Percentiles rank a stretch among this genome's conserved stretches.
phyloP scores from a whole-genome alignment of 1,140 invertebrate genomes.

The Adoxophyes honmai region DNA sequence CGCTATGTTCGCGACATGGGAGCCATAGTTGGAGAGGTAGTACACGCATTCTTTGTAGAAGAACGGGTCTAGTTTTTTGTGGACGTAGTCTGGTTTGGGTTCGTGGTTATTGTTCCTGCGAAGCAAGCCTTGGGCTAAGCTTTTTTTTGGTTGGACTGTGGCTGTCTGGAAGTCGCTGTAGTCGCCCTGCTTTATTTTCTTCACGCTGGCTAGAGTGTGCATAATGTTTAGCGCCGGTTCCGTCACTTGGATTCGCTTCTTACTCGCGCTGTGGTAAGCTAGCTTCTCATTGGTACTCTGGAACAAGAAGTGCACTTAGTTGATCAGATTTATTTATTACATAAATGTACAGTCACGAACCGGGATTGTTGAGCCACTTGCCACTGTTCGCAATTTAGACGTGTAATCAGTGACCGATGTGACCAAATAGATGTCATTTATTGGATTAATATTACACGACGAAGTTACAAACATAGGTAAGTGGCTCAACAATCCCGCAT shows the following conservation, averaged over 20 bases:
- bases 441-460: too few relatives aligned
- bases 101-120: conserved; percentile 56
- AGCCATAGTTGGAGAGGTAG: conserved; percentile 85
- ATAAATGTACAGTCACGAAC: too few relatives aligned
- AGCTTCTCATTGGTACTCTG: conserved; percentile 66
- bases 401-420: too few relatives aligned
- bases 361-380: too few relatives aligned
- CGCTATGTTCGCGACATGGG: conserved; percentile 80
- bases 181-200: conserved; percentile 76
- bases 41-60: conserved; percentile 85
- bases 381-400: too few relatives aligned
- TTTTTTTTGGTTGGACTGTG: conserved; percentile 46
- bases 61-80: conserved; percentile 72
- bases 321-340: too few relatives aligned
- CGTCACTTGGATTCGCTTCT: conserved; percentile 70
- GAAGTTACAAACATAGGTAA: too few relatives aligned
- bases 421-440: too few relatives aligned
- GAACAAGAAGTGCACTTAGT: conserved; percentile 23
- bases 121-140: conserved; percentile 45
- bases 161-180: conserved; percentile 73
- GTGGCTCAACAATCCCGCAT: too few relatives aligned
- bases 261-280: conserved; percentile 51
- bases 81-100: conserved; percentile 47
- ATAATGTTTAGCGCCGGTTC: conserved; percentile 79
- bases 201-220: conserved; percentile 76